These are phyloP conservation scores for Eupithecia inturbata DNA, from an alignment of 2,888 invertebrate genomes.

Conservation along the genomic window DNA sequence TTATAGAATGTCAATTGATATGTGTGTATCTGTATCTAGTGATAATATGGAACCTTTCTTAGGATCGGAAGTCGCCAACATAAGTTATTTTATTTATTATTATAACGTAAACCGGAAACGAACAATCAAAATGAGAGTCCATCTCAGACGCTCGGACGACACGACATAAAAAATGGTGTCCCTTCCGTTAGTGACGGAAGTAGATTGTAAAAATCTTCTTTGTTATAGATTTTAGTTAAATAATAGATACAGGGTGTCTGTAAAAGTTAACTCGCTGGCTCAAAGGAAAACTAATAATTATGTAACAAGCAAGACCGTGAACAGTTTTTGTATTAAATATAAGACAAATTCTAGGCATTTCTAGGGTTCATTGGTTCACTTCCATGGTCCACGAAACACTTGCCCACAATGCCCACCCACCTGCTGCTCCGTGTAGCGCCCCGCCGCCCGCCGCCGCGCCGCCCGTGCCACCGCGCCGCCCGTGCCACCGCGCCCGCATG, in stretches of 20 bases:
- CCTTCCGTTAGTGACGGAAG: constrained; percentile 56
- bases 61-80: constrained; percentile 7
- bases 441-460: too few relatives aligned
- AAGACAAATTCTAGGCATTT: too few relatives aligned
- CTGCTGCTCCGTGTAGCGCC: too few relatives aligned
- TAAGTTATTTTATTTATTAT: too few relatives aligned
- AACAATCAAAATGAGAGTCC: constrained; percentile 26
- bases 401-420: too few relatives aligned
- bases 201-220: constrained; percentile 59
- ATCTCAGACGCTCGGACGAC: constrained; percentile 27
- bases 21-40: too few relatives aligned
- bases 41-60: not conserved
- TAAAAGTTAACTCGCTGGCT: not conserved
- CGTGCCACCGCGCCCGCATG: too few relatives aligned
- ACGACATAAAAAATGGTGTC: constrained; percentile 46
- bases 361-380: not conserved
- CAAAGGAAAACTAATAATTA: not conserved
- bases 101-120: constrained; percentile 24
- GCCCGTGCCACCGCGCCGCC: too few relatives aligned
- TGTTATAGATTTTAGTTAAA: constrained; percentile 38
- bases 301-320: not conserved
- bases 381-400: too few relatives aligned
- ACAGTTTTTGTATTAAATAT: not conserved
- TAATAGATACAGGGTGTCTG: constrained; percentile 31
- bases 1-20: too few relatives aligned